Evolutionary conservation across 2,797 vertebrate species (phyloP).

Genomic region (Cheirogaleus major): DNA sequence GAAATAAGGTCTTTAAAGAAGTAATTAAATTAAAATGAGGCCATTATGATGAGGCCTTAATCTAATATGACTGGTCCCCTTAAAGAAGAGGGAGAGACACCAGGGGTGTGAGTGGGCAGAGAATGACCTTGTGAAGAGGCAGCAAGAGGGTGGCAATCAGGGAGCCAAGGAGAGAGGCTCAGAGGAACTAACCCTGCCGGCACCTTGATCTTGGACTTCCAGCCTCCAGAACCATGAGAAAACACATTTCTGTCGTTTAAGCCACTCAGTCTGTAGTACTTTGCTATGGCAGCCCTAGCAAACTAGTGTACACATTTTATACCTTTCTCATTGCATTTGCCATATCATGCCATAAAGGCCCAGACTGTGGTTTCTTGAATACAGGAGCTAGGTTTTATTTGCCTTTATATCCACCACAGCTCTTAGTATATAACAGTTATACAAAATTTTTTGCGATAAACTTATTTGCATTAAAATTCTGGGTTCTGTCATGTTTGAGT

Average conservation of each 20-base stretch:
- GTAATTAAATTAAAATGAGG: neutral
- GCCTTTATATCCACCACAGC: neutral
- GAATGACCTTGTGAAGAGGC: neutral
- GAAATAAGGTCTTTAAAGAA: neutral
- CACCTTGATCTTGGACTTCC: neutral
- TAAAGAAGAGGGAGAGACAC: neutral
- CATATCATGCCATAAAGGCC: neutral
- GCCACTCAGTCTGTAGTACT: neutral
- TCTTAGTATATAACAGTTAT: neutral
- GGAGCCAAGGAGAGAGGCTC: neutral
- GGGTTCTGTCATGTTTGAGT: neutral
- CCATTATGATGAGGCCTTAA: neutral
- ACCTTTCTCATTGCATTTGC: neutral
- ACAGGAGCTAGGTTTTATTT: neutral
- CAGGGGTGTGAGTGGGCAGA: fast-evolving
- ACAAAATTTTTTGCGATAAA: neutral
- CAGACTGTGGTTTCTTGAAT: neutral
- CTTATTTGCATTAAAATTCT: constrained; percentile 19
- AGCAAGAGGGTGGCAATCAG: neutral
- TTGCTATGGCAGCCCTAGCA: neutral
- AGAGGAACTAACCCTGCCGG: neutral
- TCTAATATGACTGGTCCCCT: neutral
- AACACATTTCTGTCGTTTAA: neutral
- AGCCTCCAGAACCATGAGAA: neutral
- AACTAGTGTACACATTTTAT: neutral